A percentile compares a stretch with the other conserved stretches of the same genome.
Conservation (phyloP, 2,797 vertebrate species). For the Serranus cabrilla region DNA sequence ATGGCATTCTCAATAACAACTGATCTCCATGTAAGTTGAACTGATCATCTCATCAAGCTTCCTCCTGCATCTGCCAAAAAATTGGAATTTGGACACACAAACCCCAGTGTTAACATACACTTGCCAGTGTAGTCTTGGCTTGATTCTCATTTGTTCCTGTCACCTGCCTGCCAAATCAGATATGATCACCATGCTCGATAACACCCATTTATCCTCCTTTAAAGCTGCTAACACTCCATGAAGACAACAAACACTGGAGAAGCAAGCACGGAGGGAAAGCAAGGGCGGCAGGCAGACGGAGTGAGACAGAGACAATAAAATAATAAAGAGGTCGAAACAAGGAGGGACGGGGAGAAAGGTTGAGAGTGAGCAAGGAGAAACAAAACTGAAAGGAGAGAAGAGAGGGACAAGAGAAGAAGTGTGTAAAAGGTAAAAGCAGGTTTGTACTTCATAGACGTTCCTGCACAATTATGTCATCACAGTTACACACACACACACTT, state of each 20-base stretch:
- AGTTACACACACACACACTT: background rate
- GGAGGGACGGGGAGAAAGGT: background rate
- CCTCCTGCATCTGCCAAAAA: background rate
- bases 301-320: conserved; percentile 25
- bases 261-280: background rate
- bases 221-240: conserved; percentile 67
- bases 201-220: conserved; percentile 62
- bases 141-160: conserved; percentile 44
- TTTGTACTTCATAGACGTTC: conserved; percentile 40
- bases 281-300: background rate
- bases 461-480: conserved; percentile 25
- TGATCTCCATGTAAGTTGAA: background rate
- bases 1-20: background rate
- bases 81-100: background rate
- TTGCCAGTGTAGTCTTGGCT: conserved; percentile 3
- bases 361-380: background rate
- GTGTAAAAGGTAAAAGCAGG: conserved; percentile 29
- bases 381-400: conserved; percentile 5
- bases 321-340: conserved; percentile 11
- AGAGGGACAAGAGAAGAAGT: background rate
- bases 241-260: conserved; percentile 76
- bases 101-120: background rate
- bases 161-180: conserved; percentile 75
- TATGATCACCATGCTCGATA: conserved; percentile 74
- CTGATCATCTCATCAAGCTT: background rate